Evolutionary conservation across 2,113 vertebrate genomes (phyloP), one percentile per base, ranked within the genome.

Genomic region (Scartelaos histophorus): DNA sequence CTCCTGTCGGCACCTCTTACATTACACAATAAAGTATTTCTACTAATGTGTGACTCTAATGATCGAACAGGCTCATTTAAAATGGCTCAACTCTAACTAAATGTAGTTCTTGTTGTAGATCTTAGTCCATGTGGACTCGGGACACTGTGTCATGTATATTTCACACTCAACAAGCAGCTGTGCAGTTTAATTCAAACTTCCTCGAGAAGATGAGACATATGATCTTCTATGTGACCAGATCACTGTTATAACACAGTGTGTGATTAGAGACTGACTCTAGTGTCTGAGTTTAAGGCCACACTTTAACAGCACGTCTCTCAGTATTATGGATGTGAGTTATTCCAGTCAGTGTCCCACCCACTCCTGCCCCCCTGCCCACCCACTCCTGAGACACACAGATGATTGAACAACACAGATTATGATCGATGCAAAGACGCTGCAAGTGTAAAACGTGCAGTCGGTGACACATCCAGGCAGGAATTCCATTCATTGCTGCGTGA

Each of bases 401-500:
- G 58, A 61, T 17, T 29, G 25, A 61, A 60, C n/a, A 49, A 38
- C 66, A 10, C 43, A 47, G 24, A 16, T 34, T 35, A 66, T 0
- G 65, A 82, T 70, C 45, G 13, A 3, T 1, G 75, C 58, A 13
- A 7, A 53, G 56, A 74, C 15, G 29, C 68, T 43, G 53, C 54
- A 35, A 66, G n/a, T 66, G 43, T 49, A 69, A 66, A 67, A 79
- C 74, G 74, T 61, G 79, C 70, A 75, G 73, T 69, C 65, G 68
- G 79, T 82, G 83, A 78, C 82, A 85, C 77, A 69, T 80, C 68
- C 76, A 75, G 11, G 56, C 60, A 35, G 77, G 82, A 87, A 92
- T 91, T 89, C 89, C 85, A 86, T 71, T 86, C 84, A 89, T 85
- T 69, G 74, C 82, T 86, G 74, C 79, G 69, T 72, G 83, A 19